These are phyloP conservation scores for Synanthedon myopaeformis DNA, from an alignment of 2,888 invertebrate genomes.

Conservation along the genomic window DNA sequence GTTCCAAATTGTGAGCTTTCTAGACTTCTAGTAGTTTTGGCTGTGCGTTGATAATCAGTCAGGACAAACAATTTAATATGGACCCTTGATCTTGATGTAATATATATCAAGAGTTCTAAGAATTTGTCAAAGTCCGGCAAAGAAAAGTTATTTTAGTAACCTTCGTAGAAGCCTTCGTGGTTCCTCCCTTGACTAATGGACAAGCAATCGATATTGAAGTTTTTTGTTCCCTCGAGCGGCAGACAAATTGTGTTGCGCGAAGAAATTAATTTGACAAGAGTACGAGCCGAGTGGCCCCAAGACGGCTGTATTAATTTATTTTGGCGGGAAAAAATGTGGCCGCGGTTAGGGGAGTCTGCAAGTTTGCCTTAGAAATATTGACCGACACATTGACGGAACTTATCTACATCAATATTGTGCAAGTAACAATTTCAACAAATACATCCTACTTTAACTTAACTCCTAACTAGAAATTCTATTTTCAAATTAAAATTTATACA, in stretches of 20 bases:
- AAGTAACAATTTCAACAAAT: no score
- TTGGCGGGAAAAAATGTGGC: conserved; percentile 64
- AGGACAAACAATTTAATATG: no score
- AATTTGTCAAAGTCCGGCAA: conserved; percentile 9
- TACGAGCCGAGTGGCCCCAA: conserved; percentile 25
- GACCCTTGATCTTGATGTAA: no score
- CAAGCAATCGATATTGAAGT: conserved; percentile 48
- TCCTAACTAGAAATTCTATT: no score
- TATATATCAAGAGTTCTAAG: neutral
- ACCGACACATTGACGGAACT: neutral
- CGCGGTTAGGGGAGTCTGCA: conserved; percentile 20
- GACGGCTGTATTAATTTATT: conserved; percentile 64
- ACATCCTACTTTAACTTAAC: no score
- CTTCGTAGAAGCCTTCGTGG: neutral
- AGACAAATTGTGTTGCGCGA: conserved; percentile 67
- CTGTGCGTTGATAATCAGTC: no score
- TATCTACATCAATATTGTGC: neutral
- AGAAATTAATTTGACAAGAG: conserved; percentile 71
- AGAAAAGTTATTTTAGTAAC: conserved; percentile 4
- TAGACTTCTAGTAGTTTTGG: no score
- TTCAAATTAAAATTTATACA: no score
- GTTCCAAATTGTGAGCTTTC: no score
- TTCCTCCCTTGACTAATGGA: conserved; percentile 35
- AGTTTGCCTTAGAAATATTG: conserved; percentile 5
- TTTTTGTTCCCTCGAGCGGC: conserved; percentile 39